These are phyloP conservation scores for Diorhabda carinulata DNA, from an alignment of 1,140 invertebrate genomes.

Conservation along the genomic window DNA sequence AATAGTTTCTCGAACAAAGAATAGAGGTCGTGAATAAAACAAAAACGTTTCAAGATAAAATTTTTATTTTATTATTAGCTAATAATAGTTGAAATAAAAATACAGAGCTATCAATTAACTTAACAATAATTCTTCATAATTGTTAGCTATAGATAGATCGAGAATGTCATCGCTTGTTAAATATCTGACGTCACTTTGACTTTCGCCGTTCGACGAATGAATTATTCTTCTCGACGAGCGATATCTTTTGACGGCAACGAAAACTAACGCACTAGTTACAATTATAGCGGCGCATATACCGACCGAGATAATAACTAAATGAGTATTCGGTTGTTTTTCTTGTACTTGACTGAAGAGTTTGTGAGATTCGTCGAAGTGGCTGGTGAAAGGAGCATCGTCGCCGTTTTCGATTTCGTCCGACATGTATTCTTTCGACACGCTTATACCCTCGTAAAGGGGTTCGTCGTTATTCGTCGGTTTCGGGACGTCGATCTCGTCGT, in stretches of 20 bases:
- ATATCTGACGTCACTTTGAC: slow-evolving; percentile 54
- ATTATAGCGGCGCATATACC: slow-evolving; percentile 9
- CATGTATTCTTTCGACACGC: slow-evolving; percentile 17
- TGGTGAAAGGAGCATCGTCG: not conserved
- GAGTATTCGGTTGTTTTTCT: not conserved
- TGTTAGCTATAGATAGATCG: slow-evolving; percentile 52
- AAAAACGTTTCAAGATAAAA: too few species aligned
- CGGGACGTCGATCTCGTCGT: slow-evolving; percentile 20
- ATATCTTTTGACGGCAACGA: slow-evolving; percentile 12
- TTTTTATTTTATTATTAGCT: not conserved
- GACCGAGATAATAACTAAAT: slow-evolving; percentile 5
- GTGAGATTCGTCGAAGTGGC: slow-evolving; percentile 9
- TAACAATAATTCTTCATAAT: slow-evolving; percentile 22
- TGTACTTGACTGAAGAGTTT: slow-evolving; percentile 6
- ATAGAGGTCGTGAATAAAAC: too few species aligned
- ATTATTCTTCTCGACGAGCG: slow-evolving; percentile 9
- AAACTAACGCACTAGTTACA: slow-evolving; percentile 6
- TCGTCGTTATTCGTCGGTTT: slow-evolving; percentile 14
- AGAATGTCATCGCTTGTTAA: slow-evolving; percentile 55
- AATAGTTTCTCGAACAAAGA: too few species aligned
- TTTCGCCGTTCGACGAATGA: slow-evolving; percentile 34
- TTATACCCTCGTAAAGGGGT: slow-evolving; percentile 13
- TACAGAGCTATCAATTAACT: slow-evolving; percentile 1
- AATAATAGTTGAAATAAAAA: not conserved
- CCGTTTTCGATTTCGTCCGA: slow-evolving; percentile 7